These are phyloP conservation scores for Eupleurogrammus muticus DNA, from an alignment of 2,797 vertebrate species.

Conservation along the genomic window DNA sequence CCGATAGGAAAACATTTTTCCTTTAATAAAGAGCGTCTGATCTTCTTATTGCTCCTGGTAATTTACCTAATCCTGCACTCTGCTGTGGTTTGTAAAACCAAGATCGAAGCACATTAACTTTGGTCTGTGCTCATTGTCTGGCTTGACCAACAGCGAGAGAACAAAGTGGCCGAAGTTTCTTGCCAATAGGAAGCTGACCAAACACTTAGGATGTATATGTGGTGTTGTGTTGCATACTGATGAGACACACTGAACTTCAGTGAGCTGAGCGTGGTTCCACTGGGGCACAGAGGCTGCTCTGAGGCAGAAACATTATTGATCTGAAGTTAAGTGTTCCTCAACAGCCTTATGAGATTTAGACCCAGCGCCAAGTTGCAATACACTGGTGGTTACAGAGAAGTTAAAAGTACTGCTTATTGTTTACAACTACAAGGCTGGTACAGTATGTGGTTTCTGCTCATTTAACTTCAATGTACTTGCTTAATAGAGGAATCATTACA, in stretches of 20 bases:
- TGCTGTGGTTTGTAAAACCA: conserved; percentile 39
- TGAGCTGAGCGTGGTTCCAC: conserved; percentile 52
- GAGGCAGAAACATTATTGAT: conserved; percentile 73
- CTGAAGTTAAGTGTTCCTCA: conserved; percentile 72
- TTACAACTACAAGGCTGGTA: conserved; percentile 43
- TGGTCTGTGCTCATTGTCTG: conserved; percentile 22
- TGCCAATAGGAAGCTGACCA: conserved; percentile 46
- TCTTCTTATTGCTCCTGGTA: conserved; percentile 42
- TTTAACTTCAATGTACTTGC: conserved; percentile 42
- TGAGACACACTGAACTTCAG: conserved; percentile 59
- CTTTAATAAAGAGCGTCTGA: background rate
- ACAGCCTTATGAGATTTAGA: conserved; percentile 66
- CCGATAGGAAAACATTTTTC: no score
- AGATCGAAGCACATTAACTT: conserved; percentile 36
- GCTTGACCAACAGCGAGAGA: conserved; percentile 25
- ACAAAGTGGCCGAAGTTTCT: conserved; percentile 34
- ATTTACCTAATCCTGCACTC: conserved; percentile 49
- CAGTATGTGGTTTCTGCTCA: conserved; percentile 51
- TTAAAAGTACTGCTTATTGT: conserved; percentile 55
- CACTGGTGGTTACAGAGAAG: conserved; percentile 20
- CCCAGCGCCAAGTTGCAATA: conserved; percentile 39
- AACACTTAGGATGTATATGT: conserved; percentile 26
- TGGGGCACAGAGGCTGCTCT: conserved; percentile 52
- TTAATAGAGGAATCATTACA: no score
- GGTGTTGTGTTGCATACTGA: conserved; percentile 42